These are phyloP conservation scores for Formica exsecta DNA, from an alignment of 1,140 invertebrate species.

Conservation along the genomic window DNA sequence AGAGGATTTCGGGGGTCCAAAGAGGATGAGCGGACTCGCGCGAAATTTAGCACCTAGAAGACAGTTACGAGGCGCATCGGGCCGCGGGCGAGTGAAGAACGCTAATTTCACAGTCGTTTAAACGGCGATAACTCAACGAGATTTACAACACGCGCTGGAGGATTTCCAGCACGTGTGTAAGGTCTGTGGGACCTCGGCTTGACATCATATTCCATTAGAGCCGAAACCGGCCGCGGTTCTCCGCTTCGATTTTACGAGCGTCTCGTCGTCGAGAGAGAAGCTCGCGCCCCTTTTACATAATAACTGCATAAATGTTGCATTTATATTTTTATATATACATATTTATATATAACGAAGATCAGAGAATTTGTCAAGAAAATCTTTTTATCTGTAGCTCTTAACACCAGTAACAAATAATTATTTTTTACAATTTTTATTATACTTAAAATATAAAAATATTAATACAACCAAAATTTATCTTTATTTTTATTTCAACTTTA, in stretches of 20 bases:
- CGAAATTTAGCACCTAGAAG: constrained; percentile 86
- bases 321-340: constrained; percentile 31
- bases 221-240: constrained; percentile 58
- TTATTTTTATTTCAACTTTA: neutral
- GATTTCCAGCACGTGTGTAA: constrained; percentile 62
- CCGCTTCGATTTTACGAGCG: constrained; percentile 79
- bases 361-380: no score
- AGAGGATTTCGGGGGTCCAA: constrained; percentile 16
- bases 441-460: neutral
- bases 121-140: constrained; percentile 85
- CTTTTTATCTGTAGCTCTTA: neutral
- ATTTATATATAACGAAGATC: neutral
- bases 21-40: constrained; percentile 30
- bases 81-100: constrained; percentile 77
- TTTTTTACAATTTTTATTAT: neutral
- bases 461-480: neutral
- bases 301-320: constrained; percentile 30
- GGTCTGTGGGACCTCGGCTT: constrained; percentile 62
- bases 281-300: constrained; percentile 41
- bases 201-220: constrained; percentile 86
- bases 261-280: constrained; percentile 43
- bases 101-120: constrained; percentile 87
- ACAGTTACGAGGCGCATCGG: constrained; percentile 84
- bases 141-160: constrained; percentile 80
- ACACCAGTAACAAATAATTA: neutral